These are phyloP conservation scores for Dipodomys ordii DNA, from an alignment of 2,113 vertebrate species.

Conservation along the genomic window DNA sequence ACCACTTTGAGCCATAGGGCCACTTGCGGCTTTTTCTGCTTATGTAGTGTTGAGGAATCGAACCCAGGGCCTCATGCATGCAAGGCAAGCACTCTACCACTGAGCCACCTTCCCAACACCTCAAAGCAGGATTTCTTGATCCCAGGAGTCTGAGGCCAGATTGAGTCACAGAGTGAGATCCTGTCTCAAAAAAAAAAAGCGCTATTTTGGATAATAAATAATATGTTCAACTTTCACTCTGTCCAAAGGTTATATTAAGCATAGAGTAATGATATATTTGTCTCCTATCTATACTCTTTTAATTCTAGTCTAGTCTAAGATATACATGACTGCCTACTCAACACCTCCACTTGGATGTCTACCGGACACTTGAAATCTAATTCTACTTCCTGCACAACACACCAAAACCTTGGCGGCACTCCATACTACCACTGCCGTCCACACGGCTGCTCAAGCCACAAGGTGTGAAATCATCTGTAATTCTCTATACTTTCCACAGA, in stretches of 20 bases:
- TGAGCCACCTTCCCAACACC: neutral
- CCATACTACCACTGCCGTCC: neutral
- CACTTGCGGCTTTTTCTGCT: no score
- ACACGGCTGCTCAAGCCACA: neutral
- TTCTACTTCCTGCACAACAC: conserved; percentile 1
- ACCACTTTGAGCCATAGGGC: no score
- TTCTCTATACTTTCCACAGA: neutral
- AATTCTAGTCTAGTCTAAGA: neutral
- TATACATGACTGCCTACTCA: neutral
- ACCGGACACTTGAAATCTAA: neutral
- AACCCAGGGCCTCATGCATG: no score
- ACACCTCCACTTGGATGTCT: neutral
- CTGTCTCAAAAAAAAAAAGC: neutral
- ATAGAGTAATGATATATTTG: neutral
- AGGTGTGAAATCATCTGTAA: neutral
- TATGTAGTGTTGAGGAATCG: no score
- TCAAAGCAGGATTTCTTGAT: no score
- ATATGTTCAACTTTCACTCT: neutral
- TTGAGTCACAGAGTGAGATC: neutral
- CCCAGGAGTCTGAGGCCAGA: neutral
- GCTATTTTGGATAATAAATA: neutral
- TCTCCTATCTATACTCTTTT: neutral
- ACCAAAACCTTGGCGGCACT: neutral
- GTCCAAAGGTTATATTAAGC: neutral
- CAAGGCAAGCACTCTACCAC: no score